Conservation (phyloP, 92 coral and sea anemone species). For the Paragorgia papillata region DNA sequence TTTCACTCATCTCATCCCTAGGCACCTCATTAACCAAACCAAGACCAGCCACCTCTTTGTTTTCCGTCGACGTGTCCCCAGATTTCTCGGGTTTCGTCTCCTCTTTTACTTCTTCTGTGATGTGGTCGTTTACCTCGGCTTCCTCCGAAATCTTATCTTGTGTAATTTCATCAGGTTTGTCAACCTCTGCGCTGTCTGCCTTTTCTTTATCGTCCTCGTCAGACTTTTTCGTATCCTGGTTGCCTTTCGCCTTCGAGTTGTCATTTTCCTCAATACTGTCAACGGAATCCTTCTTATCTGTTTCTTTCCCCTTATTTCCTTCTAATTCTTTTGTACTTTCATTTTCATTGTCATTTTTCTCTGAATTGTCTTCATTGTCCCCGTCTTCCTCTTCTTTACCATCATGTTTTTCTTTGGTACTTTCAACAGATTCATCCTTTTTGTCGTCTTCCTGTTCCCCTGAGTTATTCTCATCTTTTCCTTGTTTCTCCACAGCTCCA, state of each 20-base stretch:
- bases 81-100: neutral
- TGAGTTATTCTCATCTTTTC: constrained; percentile 12
- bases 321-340: constrained; percentile 4
- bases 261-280: neutral
- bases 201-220: constrained; percentile 22
- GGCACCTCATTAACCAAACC: neutral
- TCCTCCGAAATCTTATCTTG: constrained; percentile 2
- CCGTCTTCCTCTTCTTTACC: neutral
- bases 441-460: neutral
- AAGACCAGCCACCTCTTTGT: constrained; percentile 54
- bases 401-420: constrained; percentile 3
- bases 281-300: neutral
- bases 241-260: neutral
- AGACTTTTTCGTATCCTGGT: neutral
- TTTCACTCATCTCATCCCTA: neutral
- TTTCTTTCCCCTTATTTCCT: neutral
- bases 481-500: neutral
- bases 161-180: constrained; percentile 34
- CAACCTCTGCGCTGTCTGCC: constrained; percentile 4
- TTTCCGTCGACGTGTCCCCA: constrained; percentile 33
- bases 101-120: constrained; percentile 17
- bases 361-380: neutral
- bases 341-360: constrained; percentile 1
- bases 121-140: neutral
- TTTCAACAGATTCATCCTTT: constrained; percentile 8